Evolutionary conservation across 2,888 invertebrate species (phyloP), one percentile per base, ranked within the genome.

Genomic region (Tetragonisca angustula): DNA sequence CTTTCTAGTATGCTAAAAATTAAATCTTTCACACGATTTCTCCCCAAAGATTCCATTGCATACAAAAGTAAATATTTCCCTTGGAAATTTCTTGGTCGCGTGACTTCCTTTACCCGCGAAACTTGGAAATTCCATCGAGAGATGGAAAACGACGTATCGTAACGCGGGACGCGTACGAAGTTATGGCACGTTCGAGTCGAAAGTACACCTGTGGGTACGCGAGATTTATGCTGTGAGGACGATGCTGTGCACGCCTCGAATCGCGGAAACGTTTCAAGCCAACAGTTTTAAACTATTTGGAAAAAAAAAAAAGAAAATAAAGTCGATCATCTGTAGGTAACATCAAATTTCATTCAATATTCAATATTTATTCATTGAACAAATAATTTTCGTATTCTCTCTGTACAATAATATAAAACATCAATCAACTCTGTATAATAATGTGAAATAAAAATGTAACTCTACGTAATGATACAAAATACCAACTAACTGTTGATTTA

Each of bases 81-180:
- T 15, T 56, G 32, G 24, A 71, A 19, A 36, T n/a, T 19, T 56
- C 24, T 15, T 32, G 5, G 9, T 36, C 64, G 4, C 15, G 70
- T 24, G 56, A 56, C 19, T 54, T 6, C 32, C 3, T 17, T 36
- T 21, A 27, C 5, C 15, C 36, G 56, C n/a, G 19, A n/a, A 71
- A 70, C 56, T 36, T n/a, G 70, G 52, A 61, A 56, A 71, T 56
- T 71, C 56, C 36, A 56, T 71, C 54, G 32, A 4, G 24, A 70
- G 54, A n/a, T 27, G 56, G 56, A 52, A 56, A 54, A 36, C 54
- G 17, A 52, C 9, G 21, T n/a, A 21, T 11, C 24, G 68, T 50
- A 50, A 68, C 68, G 69, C 13, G 54, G 32, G 0, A 9, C 19
- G 21, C 24, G n/a, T 17, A 9, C 36, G 11, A n/a, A 52, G 52